Evolutionary conservation across 2,113 vertebrate species (phyloP).

Genomic region (Platichthys flesus): DNA sequence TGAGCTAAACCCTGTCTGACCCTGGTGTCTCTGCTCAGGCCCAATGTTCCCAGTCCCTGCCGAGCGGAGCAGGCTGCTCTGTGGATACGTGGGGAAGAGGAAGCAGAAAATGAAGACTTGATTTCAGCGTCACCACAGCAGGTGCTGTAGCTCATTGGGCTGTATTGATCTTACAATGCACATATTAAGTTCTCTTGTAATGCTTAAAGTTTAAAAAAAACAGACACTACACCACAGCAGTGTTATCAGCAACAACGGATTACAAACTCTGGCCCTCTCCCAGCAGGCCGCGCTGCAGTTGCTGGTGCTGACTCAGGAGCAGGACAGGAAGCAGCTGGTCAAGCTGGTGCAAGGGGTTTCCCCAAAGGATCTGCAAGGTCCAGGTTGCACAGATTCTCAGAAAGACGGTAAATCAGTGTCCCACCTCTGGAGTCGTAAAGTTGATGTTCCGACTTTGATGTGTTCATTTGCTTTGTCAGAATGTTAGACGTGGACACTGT

Average conservation of each 20-base stretch:
- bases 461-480: no score
- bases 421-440: no score
- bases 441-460: no score
- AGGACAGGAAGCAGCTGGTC: conserved; percentile 76
- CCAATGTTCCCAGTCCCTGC: conserved; percentile 55
- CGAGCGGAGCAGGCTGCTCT: conserved; percentile 61
- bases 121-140: conserved; percentile 59
- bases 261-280: conserved; percentile 24
- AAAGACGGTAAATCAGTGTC: conserved; percentile 43
- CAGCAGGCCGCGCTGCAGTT: conserved; percentile 72
- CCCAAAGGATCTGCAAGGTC: conserved; percentile 62
- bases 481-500: no score
- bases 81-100: conserved; percentile 61
- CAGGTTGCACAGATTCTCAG: conserved; percentile 10
- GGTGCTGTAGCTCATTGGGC: conserved; percentile 50
- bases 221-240: no score
- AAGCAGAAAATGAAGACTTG: conserved; percentile 11
- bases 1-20: not conserved
- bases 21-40: conserved; percentile 64
- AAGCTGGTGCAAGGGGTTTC: conserved; percentile 68
- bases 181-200: not conserved
- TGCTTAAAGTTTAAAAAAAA: not conserved
- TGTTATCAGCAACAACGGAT: not conserved
- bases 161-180: not conserved
- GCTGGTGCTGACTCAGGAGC: conserved; percentile 78